Evolutionary conservation across 2,797 vertebrate genomes (phyloP), one percentile per base, ranked within the genome.

Genomic region (Sitta carolinensis): DNA sequence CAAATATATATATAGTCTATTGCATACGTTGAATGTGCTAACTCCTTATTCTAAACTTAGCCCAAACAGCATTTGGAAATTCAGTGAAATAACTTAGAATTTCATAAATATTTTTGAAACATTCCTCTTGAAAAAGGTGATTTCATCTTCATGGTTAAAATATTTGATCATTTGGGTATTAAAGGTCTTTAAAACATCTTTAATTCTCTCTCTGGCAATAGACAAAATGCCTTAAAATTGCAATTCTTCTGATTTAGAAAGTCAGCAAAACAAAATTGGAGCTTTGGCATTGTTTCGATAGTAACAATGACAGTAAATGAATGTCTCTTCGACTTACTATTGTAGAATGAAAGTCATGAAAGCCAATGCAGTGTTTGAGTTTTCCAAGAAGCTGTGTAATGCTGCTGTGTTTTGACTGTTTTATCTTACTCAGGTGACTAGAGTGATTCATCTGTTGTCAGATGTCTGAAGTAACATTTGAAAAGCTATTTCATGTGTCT

Each of bases 401-500:
- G 63, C n/a, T 80, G 4, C 67, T 75, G 42, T 93, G 52, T 91
- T 95, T 82, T 89, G 61, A 77, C 74, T 84, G 4, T 48, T 91
- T 38, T 76, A 10, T 76, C 63, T 87, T 90, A 26, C 17, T 52
- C 54, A 61, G 63, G 69, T 84, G 84, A 90, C 85, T 58, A 15
- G 59, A 73, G 43, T 61, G 63, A 90, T 93, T 82, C 78, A 50
- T 78, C 57, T 76, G 1, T 70, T 70, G 66, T 94, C 80, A 91
- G 27, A 70, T 76, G 40, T 72, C 69, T 94, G 57, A 95, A 79
- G 75, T 85, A 77, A 51, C 76, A 47, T 47, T 68, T 95, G 87
- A 84, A 93, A 91, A 84, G 61, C 43, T 81, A 40, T 74, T 87
- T 76, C 54, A 23, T 66, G 13, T 93, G 54, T 84, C 79, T 94